These are phyloP conservation scores for Anguilla obscura DNA, from an alignment of 2,797 vertebrate genomes.

Conservation along the genomic window DNA sequence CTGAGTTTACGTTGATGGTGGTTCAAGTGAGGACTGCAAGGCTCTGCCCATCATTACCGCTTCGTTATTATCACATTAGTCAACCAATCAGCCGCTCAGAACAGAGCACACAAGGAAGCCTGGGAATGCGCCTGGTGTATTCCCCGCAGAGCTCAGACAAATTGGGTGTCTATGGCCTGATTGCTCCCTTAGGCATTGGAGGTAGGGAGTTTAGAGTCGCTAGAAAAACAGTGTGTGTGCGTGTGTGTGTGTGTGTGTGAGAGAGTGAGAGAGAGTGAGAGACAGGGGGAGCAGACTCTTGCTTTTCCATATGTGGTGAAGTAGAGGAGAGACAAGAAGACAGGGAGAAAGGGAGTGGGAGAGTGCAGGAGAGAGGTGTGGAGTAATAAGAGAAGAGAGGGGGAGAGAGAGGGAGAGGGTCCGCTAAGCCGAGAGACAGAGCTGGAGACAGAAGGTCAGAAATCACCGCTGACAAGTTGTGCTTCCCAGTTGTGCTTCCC, in stretches of 20 bases:
- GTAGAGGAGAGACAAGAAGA: slow-evolving; percentile 57
- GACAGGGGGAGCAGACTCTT: slow-evolving; percentile 53
- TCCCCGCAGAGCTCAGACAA: background rate
- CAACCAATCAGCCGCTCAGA: background rate
- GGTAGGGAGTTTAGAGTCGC: slow-evolving; percentile 5
- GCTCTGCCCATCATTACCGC: background rate
- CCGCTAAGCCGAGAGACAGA: slow-evolving; percentile 26
- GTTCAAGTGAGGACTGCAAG: background rate
- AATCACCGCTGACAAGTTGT: slow-evolving; percentile 36
- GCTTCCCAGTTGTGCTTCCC: slow-evolving; percentile 18
- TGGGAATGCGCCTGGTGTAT: background rate
- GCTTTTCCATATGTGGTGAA: slow-evolving; percentile 72
- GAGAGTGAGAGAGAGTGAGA: slow-evolving; percentile 39
- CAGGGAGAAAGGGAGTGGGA: background rate
- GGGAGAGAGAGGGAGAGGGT: background rate
- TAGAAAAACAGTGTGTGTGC: slow-evolving; percentile 48
- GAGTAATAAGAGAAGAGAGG: background rate
- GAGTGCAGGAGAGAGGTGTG: background rate
- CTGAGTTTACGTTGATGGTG: background rate
- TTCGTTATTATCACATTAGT: background rate
- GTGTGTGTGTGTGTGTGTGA: slow-evolving; percentile 6
- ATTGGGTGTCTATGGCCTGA: background rate
- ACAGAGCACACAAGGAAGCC: background rate
- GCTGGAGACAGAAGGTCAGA: slow-evolving; percentile 23
- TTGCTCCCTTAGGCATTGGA: background rate